These are phyloP conservation scores for Drosophila helvetica DNA, from an alignment of 2,888 invertebrate species.

Conservation along the genomic window DNA sequence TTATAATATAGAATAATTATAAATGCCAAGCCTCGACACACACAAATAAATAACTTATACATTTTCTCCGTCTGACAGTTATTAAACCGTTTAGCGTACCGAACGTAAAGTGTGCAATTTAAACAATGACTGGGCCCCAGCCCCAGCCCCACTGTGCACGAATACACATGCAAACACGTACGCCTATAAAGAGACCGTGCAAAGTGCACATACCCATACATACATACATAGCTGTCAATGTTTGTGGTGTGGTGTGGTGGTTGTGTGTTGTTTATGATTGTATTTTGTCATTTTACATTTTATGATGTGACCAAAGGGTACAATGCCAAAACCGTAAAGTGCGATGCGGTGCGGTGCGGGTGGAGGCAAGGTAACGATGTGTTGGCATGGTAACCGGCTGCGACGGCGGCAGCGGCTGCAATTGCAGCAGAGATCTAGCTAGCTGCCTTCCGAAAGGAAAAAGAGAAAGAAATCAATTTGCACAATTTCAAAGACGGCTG, in stretches of 20 bases:
- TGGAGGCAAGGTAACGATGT: neutral
- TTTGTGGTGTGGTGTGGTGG: neutral
- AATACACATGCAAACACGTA: conserved; percentile 21
- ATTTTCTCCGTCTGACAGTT: conserved; percentile 18
- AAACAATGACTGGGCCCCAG: neutral
- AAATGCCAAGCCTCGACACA: neutral
- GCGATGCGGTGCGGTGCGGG: neutral
- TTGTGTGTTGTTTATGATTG: conserved; percentile 28
- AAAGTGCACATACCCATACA: conserved; percentile 15
- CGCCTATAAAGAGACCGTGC: conserved; percentile 26
- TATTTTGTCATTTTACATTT: conserved; percentile 30
- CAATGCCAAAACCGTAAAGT: neutral
- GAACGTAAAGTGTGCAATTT: conserved; percentile 19
- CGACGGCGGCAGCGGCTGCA: neutral
- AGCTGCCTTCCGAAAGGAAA: neutral
- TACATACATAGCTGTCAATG: conserved; percentile 7
- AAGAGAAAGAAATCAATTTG: conserved; percentile 18
- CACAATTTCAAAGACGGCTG: conserved; percentile 13
- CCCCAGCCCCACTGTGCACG: conserved; percentile 27
- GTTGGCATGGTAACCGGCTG: neutral
- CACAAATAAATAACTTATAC: conserved; percentile 1
- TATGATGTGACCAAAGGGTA: conserved; percentile 38
- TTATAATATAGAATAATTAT: neutral
- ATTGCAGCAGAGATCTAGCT: neutral
- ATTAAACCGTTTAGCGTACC: conserved; percentile 8